phyloP scores from a whole-genome alignment of 2,797 vertebrate species.

The Hydrocynus forskahlii region DNA sequence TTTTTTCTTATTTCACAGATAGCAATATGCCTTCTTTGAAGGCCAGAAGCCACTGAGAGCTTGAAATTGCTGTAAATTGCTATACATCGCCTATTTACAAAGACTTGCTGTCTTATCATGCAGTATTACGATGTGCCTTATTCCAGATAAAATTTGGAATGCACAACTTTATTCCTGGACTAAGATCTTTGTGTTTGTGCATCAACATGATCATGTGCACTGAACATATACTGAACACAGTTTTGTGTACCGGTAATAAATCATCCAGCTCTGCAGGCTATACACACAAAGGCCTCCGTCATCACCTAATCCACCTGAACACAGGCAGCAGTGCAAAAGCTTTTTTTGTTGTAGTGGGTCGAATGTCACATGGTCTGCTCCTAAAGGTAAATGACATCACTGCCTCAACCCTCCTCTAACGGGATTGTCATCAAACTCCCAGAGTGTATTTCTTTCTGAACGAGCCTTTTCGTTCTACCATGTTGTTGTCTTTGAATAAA shows the following conservation, averaged over 20 bases:
- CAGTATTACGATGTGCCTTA: too few species aligned
- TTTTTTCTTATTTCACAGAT: too few species aligned
- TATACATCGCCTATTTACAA: too few species aligned
- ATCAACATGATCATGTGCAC: not conserved
- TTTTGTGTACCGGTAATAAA: not conserved
- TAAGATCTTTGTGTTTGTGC: not conserved
- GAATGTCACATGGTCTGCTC: not conserved
- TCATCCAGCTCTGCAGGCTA: not conserved
- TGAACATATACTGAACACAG: not conserved
- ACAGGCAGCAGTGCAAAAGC: not conserved
- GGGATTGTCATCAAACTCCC: conserved; percentile 19
- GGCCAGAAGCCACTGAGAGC: too few species aligned
- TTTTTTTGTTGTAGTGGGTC: not conserved
- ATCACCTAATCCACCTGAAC: conserved; percentile 10
- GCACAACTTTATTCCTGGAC: not conserved
- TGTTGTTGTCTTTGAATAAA: not conserved
- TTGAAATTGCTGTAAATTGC: too few species aligned
- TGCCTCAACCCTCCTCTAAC: not conserved
- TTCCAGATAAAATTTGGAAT: not conserved
- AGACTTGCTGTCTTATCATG: too few species aligned
- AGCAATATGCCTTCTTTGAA: too few species aligned
- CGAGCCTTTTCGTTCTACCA: not conserved
- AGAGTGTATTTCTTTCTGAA: conserved; percentile 11
- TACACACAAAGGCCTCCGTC: conserved; percentile 11
- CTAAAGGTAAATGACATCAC: conserved; percentile 12